Conservation (phyloP, 2,888 invertebrate species). For the Hirtodrosophila trivittata region DNA sequence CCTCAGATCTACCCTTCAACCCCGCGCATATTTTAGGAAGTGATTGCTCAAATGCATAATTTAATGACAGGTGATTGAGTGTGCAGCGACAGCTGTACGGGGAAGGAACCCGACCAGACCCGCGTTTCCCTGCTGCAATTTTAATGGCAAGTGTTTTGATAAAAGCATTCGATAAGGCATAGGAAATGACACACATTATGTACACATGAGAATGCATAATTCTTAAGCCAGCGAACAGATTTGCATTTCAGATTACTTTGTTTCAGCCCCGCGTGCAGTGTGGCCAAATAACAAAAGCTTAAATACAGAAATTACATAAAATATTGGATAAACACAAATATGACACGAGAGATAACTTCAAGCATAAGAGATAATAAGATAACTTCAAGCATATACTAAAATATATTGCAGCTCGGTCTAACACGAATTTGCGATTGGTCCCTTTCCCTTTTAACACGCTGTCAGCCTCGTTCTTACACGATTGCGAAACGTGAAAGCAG, state of each 20-base stretch:
- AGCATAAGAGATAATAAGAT: no score
- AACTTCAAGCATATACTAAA: no score
- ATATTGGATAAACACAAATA: no score
- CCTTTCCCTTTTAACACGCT: no score
- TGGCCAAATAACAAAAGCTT: no score
- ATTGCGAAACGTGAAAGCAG: no score
- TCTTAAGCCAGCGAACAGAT: conserved; percentile 6
- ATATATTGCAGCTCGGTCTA: no score
- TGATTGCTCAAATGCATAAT: conserved; percentile 78
- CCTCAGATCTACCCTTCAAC: background rate
- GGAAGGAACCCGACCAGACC: background rate
- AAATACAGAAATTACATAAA: no score
- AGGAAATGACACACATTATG: background rate
- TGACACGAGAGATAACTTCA: no score
- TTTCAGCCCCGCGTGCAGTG: no score
- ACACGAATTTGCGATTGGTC: no score
- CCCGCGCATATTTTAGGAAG: conserved; percentile 75
- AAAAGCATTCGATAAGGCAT: conserved; percentile 9
- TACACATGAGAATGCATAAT: conserved; percentile 21
- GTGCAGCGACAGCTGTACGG: conserved; percentile 10
- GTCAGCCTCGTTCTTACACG: no score
- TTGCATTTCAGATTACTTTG: conserved; percentile 13
- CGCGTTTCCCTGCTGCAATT: conserved; percentile 16
- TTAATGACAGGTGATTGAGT: conserved; percentile 74
- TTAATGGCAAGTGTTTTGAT: conserved; percentile 22